Conservation (phyloP, 2,888 invertebrate species). For the Hylaea fasciaria region DNA sequence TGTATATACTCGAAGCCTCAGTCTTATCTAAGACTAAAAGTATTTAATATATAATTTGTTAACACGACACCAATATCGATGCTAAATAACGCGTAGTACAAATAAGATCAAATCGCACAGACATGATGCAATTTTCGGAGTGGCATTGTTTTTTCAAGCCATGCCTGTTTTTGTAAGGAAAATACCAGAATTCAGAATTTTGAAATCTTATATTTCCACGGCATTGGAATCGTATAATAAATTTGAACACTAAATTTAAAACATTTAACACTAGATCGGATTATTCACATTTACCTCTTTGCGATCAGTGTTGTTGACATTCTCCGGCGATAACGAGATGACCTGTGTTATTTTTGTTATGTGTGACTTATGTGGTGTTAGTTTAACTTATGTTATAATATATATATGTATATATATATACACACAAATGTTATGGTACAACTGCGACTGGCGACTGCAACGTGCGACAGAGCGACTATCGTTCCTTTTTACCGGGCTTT, state of each 20-base stretch:
- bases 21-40: constrained; percentile 9
- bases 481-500: too few species aligned
- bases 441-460: too few species aligned
- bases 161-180: constrained; percentile 13
- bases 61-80: too few species aligned
- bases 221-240: constrained; percentile 28
- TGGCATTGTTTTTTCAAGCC: constrained; percentile 17
- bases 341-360: too few species aligned
- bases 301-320: too few species aligned
- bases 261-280: constrained; percentile 3
- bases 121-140: constrained; percentile 8
- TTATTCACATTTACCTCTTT: not conserved
- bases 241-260: constrained; percentile 21
- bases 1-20: constrained; percentile 8
- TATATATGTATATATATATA: too few species aligned
- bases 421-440: too few species aligned
- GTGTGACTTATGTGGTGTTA: too few species aligned
- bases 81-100: not conserved
- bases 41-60: too few species aligned
- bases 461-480: too few species aligned
- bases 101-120: not conserved
- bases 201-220: constrained; percentile 17
- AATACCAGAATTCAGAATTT: constrained; percentile 20
- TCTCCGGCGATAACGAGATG: too few species aligned
- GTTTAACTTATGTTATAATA: too few species aligned